A percentile compares a stretch with the other conserved stretches of the same genome.
Conservation (phyloP, 2,113 vertebrate species). For the Lathamus discolor region DNA sequence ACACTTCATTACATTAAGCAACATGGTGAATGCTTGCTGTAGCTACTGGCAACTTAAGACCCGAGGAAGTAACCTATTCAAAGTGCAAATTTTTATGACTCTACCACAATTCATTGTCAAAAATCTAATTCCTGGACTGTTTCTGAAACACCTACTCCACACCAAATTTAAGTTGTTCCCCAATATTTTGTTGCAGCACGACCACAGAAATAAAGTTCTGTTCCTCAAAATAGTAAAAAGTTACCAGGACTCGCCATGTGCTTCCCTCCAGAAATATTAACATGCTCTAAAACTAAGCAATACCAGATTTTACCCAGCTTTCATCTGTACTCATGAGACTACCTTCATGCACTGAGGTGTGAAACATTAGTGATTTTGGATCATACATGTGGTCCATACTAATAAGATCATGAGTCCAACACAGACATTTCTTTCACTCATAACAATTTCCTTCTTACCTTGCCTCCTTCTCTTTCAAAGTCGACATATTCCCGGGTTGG, state of each 20-base stretch:
- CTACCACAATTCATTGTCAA: background rate
- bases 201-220: background rate
- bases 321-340: background rate
- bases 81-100: background rate
- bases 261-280: background rate
- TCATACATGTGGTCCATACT: rapidly evolving
- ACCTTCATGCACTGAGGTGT: background rate
- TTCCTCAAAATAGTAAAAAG: background rate
- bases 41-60: background rate
- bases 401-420: background rate
- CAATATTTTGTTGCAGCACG: background rate
- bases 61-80: background rate
- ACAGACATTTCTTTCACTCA: background rate
- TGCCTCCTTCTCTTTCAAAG: slow-evolving; percentile 96
- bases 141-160: background rate
- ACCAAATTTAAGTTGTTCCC: background rate
- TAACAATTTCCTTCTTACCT: slow-evolving; percentile 83
- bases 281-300: background rate
- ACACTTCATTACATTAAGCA: background rate
- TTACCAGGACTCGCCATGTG: background rate
- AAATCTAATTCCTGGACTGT: background rate
- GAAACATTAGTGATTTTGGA: background rate
- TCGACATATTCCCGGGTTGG: slow-evolving; percentile 97
- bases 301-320: background rate
- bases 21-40: background rate